Evolutionary conservation across 2,113 vertebrate species (phyloP), one percentile per base, ranked within the genome.

Genomic region (Calidris pugnax): DNA sequence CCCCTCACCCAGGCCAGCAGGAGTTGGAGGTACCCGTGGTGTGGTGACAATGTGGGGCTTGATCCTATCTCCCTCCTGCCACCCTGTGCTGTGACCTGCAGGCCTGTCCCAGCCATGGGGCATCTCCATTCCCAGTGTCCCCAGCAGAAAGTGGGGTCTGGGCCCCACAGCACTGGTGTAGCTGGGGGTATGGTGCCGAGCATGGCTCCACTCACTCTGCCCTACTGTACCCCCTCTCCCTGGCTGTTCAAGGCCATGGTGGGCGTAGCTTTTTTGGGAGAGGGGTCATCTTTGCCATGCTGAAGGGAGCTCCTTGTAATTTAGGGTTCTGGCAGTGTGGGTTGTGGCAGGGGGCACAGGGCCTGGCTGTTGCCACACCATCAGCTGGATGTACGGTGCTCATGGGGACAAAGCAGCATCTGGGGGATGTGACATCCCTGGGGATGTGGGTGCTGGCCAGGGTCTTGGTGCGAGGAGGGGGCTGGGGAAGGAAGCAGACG

Each of bases 161-260:
- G 15, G 12, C 20, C 17, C 43, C 35, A 7, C 0, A 0, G 26
- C 0, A 2, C 10, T 41, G n/a, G 13, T 71, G 56, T 14, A 72
- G 51, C 27, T 0, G 0, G 32, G 27, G 12, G 3, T 27, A 19
- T 0, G 0, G 15, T 63, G 51, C 41, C 2, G 2, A n/a, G 32
- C 51, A 60, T 1, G 3, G 53, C 51, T 76, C 23, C 39, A 64
- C n/a, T 51, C 48, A 3, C 39, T 33, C 18, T 83, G 6, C 5
- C 20, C 57, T 17, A 6, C n/a, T 0, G 2, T 7, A 16, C 11
- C 5, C 12, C 32, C 17, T 48, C 33, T 66, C 4, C 35, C 7
- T 5, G 7, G n/a, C 14, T 86, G 45, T 85, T 43, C 20, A 45
- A 86, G 76, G 16, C 35, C 3, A 2, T 3, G 1, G 4, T 8